phyloP scores from a whole-genome alignment of 2,797 vertebrate species.

The Macrochelys suwanniensis region DNA sequence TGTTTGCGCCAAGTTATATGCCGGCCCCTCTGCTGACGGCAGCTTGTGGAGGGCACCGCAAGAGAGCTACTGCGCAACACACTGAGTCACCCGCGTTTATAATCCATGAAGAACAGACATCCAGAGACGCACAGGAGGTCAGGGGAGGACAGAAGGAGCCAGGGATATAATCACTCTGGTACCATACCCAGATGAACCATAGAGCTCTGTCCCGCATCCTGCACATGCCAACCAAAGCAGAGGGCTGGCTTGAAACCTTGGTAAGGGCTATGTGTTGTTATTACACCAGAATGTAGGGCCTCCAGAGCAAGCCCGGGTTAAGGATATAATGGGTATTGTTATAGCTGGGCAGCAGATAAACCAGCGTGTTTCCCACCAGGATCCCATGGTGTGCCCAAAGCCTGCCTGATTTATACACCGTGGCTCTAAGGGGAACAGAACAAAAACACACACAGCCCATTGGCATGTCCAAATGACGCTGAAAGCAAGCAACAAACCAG shows the following conservation, averaged over 20 bases:
- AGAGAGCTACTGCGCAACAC: accelerated
- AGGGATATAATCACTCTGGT: background rate
- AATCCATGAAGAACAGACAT: background rate
- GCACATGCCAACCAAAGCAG: background rate
- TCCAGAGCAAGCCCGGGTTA: background rate
- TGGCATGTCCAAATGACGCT: background rate
- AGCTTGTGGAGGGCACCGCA: background rate
- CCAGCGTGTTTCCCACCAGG: background rate
- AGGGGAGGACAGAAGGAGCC: background rate
- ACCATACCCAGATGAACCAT: background rate
- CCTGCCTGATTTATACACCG: background rate
- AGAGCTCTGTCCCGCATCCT: background rate
- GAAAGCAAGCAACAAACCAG: background rate
- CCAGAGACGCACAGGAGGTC: no score
- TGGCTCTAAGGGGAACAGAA: background rate
- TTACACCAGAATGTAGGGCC: background rate
- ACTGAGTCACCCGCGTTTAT: background rate
- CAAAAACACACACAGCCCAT: background rate
- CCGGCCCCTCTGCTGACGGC: background rate
- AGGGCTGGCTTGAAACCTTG: background rate
- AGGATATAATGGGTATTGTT: background rate
- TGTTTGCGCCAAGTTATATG: background rate
- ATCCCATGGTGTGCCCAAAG: background rate
- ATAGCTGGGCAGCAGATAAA: background rate
- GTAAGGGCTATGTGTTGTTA: background rate